Percentiles rank a stretch among this genome's conserved stretches.
phyloP scores from a whole-genome alignment of 1,140 invertebrate species.

The Euura saliciscinereae region DNA sequence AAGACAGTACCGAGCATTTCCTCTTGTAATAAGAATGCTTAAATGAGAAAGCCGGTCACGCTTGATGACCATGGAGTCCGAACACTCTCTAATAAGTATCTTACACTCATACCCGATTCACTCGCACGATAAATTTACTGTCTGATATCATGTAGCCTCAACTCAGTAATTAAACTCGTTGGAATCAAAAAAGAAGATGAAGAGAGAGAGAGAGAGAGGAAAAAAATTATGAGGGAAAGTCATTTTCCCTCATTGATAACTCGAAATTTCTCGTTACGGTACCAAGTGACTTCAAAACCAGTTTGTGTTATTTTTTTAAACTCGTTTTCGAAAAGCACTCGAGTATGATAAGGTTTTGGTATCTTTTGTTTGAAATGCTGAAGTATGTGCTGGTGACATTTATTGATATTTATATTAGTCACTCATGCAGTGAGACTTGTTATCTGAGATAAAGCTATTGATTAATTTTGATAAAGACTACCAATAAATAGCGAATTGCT shows the following conservation, averaged over 20 bases:
- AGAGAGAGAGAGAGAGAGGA: background rate
- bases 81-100: constrained; percentile 59
- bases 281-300: no score
- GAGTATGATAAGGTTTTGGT: no score
- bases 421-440: background rate
- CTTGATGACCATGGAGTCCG: constrained; percentile 58
- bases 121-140: constrained; percentile 43
- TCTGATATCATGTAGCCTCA: constrained; percentile 22
- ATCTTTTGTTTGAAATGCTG: no score
- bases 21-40: constrained; percentile 48
- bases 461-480: background rate
- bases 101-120: constrained; percentile 34
- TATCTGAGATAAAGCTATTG: background rate
- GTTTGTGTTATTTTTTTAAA: no score
- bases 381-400: background rate
- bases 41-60: constrained; percentile 61
- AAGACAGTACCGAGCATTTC: constrained; percentile 40
- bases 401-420: background rate
- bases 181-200: background rate
- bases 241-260: background rate
- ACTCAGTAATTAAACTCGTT: background rate
- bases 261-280: no score
- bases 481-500: background rate
- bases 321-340: no score
- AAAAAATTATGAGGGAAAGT: background rate